Conservation (phyloP, 2,888 invertebrate species). For the Cryptocheilus praepositus region DNA sequence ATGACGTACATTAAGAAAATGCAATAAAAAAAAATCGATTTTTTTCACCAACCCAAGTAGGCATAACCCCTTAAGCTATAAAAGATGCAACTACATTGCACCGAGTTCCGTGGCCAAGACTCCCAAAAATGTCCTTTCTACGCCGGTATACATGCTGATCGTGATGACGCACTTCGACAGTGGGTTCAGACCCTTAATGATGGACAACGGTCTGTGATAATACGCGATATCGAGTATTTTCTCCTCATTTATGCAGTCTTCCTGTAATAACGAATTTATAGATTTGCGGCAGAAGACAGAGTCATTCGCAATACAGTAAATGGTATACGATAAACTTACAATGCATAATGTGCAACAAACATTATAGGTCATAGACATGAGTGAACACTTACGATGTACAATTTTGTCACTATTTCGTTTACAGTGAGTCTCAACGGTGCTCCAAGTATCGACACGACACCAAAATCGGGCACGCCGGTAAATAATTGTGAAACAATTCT, state of each 20-base stretch:
- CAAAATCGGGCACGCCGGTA: slow-evolving; percentile 80
- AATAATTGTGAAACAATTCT: slow-evolving; percentile 75
- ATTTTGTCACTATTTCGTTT: slow-evolving; percentile 81
- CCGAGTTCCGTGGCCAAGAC: slow-evolving; percentile 84
- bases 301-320: background rate
- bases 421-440: slow-evolving; percentile 76
- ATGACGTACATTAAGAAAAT: too few species aligned
- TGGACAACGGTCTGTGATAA: slow-evolving; percentile 83
- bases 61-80: background rate
- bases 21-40: too few species aligned
- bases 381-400: slow-evolving; percentile 80
- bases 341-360: too few species aligned
- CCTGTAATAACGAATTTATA: slow-evolving; percentile 73
- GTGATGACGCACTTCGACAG: slow-evolving; percentile 69
- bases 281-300: too few species aligned
- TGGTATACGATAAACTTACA: background rate
- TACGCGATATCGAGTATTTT: slow-evolving; percentile 80
- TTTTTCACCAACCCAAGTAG: too few species aligned
- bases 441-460: slow-evolving; percentile 79
- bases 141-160: slow-evolving; percentile 85
- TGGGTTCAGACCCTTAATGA: slow-evolving; percentile 75
- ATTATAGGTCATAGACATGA: too few species aligned
- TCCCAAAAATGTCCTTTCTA: slow-evolving; percentile 85
- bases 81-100: slow-evolving; percentile 12
- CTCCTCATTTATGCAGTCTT: slow-evolving; percentile 80